A percentile compares a stretch with the other conserved stretches of the same genome.
Conservation (phyloP, 1,140 invertebrate genomes). For the Drosophila arizonae region DNA sequence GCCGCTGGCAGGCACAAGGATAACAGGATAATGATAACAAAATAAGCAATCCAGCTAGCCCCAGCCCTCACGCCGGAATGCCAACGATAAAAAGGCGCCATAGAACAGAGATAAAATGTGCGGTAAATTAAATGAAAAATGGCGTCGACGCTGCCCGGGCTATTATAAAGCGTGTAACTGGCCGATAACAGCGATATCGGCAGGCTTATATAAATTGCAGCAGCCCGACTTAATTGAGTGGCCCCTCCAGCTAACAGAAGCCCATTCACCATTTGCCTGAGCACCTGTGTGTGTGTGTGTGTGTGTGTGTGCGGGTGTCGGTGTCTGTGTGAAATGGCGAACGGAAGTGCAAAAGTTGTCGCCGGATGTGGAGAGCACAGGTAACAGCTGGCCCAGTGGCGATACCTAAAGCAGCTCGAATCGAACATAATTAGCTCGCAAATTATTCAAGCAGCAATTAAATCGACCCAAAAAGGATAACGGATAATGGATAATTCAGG, state of each 20-base stretch:
- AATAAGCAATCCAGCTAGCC: slow-evolving; percentile 65
- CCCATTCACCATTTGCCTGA: slow-evolving; percentile 10
- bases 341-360: slow-evolving; percentile 59
- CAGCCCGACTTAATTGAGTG: slow-evolving; percentile 52
- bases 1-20: slow-evolving; percentile 50
- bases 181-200: slow-evolving; percentile 71
- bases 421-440: slow-evolving; percentile 56
- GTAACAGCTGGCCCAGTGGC: slow-evolving; percentile 32
- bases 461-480: slow-evolving; percentile 32
- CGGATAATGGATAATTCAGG: slow-evolving; percentile 53
- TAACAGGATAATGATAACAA: slow-evolving; percentile 79
- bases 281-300: slow-evolving; percentile 10
- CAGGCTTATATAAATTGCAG: slow-evolving; percentile 61
- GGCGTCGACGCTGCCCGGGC: slow-evolving; percentile 16
- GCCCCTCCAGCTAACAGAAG: slow-evolving; percentile 37
- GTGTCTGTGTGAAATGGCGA: slow-evolving; percentile 31
- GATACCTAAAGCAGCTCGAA: slow-evolving; percentile 20
- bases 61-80: slow-evolving; percentile 11
- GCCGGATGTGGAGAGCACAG: slow-evolving; percentile 46
- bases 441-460: slow-evolving; percentile 56
- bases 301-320: slow-evolving; percentile 7
- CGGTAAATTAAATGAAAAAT: slow-evolving; percentile 74
- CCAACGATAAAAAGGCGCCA: slow-evolving; percentile 46
- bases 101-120: slow-evolving; percentile 53
- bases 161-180: slow-evolving; percentile 54